Evolutionary conservation across 2,888 invertebrate genomes (phyloP).

Genomic region (Acanthosoma haemorrhoidale): DNA sequence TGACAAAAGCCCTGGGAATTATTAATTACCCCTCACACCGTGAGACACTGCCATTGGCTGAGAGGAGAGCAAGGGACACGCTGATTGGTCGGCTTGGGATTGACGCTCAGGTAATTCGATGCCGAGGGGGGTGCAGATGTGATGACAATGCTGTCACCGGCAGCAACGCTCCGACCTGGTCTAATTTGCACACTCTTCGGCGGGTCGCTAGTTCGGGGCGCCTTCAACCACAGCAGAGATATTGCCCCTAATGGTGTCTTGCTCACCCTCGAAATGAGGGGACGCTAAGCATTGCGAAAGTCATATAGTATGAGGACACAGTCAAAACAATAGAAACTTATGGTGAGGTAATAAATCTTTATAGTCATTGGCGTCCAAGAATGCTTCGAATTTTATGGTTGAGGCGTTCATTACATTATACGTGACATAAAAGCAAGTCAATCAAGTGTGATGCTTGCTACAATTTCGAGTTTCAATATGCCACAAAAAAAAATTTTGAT

Average conservation of each 20-base stretch:
- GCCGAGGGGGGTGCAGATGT: background rate
- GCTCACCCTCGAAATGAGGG: background rate
- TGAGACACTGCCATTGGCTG: background rate
- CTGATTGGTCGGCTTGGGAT: conserved; percentile 8
- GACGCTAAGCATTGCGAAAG: too few relatives aligned
- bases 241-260: background rate
- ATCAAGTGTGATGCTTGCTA: too few relatives aligned
- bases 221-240: background rate
- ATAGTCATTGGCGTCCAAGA: too few relatives aligned
- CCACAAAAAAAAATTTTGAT: too few relatives aligned
- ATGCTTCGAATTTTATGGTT: too few relatives aligned
- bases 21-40: background rate
- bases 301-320: too few relatives aligned
- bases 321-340: too few relatives aligned
- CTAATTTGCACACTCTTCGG: conserved; percentile 10
- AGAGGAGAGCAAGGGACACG: background rate
- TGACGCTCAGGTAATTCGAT: conserved; percentile 10
- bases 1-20: background rate
- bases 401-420: too few relatives aligned
- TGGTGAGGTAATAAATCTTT: too few relatives aligned
- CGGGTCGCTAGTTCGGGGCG: too few relatives aligned
- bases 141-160: conserved; percentile 4
- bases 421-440: too few relatives aligned
- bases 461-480: too few relatives aligned
- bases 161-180: background rate